Percentiles rank a stretch among this genome's conserved stretches.
Conservation (phyloP, 2,888 invertebrate species). For the Ptilodon capucinus region DNA sequence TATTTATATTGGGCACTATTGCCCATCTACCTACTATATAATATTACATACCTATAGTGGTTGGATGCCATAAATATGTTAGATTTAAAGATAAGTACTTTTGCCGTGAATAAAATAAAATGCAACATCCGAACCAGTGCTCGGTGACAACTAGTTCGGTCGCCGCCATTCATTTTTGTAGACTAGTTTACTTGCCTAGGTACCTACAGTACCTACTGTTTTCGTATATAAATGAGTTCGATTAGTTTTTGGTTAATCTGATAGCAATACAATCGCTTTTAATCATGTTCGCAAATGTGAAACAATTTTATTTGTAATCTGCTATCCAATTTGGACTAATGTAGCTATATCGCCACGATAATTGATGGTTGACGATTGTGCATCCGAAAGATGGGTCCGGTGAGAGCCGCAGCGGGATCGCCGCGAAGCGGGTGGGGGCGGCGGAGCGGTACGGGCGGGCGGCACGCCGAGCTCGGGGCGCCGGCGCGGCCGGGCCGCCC, state of each 20-base stretch:
- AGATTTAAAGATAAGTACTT: too few relatives aligned
- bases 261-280: conserved; percentile 17
- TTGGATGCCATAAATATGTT: too few relatives aligned
- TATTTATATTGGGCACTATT: too few relatives aligned
- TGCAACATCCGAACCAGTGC: too few relatives aligned
- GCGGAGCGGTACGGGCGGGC: conserved; percentile 44
- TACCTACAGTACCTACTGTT: too few relatives aligned
- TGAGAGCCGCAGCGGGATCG: conserved; percentile 36
- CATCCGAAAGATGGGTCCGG: conserved; percentile 69
- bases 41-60: too few relatives aligned
- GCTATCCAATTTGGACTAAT: conserved; percentile 45
- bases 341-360: conserved; percentile 48
- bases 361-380: conserved; percentile 73
- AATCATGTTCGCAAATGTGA: conserved; percentile 20
- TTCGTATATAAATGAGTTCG: background rate
- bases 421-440: conserved; percentile 30
- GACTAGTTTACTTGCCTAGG: too few relatives aligned
- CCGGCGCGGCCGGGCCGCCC: conserved; percentile 77
- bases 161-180: too few relatives aligned
- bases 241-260: background rate
- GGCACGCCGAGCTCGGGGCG: conserved; percentile 70
- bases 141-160: too few relatives aligned
- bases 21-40: too few relatives aligned
- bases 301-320: conserved; percentile 39
- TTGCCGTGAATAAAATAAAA: too few relatives aligned